phyloP scores from a whole-genome alignment of 2,797 vertebrate genomes.

The Poecile montanus region DNA sequence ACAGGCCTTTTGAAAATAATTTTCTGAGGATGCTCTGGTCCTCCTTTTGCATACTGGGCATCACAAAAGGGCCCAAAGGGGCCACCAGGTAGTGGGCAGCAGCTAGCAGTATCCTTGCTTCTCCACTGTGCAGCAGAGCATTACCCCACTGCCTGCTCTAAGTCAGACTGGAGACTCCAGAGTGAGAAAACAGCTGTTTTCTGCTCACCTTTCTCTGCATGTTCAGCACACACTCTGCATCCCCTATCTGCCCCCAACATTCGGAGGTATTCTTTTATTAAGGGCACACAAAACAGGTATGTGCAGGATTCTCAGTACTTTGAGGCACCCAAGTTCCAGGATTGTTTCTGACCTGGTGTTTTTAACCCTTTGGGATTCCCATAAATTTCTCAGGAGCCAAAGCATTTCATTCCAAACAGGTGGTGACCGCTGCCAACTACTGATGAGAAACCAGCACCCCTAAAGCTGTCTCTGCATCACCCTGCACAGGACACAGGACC shows the following conservation, averaged over 20 bases:
- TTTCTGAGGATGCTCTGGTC: background rate
- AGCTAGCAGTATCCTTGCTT: background rate
- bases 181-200: background rate
- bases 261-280: background rate
- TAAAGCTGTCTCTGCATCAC: background rate
- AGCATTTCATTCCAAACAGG: background rate
- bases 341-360: background rate
- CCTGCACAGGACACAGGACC: background rate
- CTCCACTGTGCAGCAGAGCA: background rate
- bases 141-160: background rate
- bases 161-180: background rate
- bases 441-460: background rate
- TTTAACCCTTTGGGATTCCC: background rate
- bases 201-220: background rate
- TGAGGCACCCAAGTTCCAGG: background rate
- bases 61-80: background rate
- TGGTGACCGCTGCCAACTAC: rapidly evolving
- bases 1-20: background rate
- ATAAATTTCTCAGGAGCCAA: background rate
- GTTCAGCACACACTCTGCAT: background rate
- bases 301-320: background rate
- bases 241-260: background rate
- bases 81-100: background rate
- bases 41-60: background rate
- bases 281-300: background rate